Conservation (phyloP, 2,797 vertebrate species). For the Vireo griseus region DNA sequence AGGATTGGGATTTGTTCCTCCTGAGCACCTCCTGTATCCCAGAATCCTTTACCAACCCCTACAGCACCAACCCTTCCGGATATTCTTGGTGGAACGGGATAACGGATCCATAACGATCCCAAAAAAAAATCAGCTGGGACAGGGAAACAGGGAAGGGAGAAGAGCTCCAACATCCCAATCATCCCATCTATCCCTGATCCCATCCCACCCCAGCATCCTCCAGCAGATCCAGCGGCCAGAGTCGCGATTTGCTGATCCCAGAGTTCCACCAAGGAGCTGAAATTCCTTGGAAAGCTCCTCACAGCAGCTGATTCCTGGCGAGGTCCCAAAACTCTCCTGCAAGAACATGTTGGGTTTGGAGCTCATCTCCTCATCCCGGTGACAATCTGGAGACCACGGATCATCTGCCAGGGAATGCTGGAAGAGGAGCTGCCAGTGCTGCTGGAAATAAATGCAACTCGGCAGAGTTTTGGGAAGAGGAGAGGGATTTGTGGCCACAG, state of each 20-base stretch:
- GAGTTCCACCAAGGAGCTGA: not conserved
- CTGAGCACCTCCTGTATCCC: not conserved
- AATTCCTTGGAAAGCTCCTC: not conserved
- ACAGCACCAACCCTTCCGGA: not conserved
- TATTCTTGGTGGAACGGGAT: not conserved
- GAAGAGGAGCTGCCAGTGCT: not conserved
- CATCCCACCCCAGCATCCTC: rapidly evolving
- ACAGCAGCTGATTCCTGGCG: not conserved
- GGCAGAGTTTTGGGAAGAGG: not conserved
- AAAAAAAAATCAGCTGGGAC: not conserved
- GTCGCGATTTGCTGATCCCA: not conserved
- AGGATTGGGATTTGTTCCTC: not conserved
- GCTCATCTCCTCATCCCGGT: not conserved
- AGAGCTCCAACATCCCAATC: not conserved
- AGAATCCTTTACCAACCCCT: not conserved
- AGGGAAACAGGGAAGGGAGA: not conserved
- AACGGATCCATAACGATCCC: not conserved
- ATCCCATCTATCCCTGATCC: not conserved
- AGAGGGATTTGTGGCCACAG: rapidly evolving
- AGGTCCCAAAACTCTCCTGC: not conserved
- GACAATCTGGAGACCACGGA: not conserved
- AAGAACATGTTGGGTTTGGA: not conserved
- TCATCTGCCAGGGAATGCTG: not conserved
- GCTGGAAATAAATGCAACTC: not conserved
- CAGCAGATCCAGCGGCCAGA: not conserved